A percentile compares a stretch with the other conserved stretches of the same genome.
Conservation (phyloP, 2,113 vertebrate genomes). For the Stigmatopora argus region DNA sequence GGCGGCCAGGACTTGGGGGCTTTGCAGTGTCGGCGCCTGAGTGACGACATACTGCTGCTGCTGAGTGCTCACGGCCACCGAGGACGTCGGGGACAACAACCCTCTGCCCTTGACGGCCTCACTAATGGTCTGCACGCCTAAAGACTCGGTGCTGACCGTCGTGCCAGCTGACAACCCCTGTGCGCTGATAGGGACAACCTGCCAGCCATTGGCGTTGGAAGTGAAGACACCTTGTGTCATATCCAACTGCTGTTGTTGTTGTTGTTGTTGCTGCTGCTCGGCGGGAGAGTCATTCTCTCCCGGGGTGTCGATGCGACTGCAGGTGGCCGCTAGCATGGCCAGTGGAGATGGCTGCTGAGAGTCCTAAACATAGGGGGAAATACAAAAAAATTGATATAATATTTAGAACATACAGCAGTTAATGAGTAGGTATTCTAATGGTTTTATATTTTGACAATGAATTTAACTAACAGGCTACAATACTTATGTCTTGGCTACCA, state of each 20-base stretch:
- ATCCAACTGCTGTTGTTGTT: constrained; percentile 77
- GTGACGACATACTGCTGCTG: constrained; percentile 80
- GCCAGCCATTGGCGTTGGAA: constrained; percentile 87
- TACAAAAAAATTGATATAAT: background rate
- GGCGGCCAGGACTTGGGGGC: constrained; percentile 86
- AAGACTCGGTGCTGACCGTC: constrained; percentile 70
- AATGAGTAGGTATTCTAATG: background rate
- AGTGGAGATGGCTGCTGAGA: constrained; percentile 89
- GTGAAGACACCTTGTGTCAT: constrained; percentile 79
- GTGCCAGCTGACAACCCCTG: constrained; percentile 53
- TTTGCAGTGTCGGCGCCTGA: constrained; percentile 76
- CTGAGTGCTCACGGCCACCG: constrained; percentile 43
- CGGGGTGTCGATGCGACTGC: constrained; percentile 93
- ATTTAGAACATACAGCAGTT: background rate
- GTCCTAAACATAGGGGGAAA: constrained; percentile 68
- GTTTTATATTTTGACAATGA: too few species aligned
- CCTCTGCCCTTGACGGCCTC: constrained; percentile 72
- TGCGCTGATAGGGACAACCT: constrained; percentile 79
- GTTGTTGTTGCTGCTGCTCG: constrained; percentile 69
- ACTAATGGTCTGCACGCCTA: constrained; percentile 60
- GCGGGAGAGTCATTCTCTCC: constrained; percentile 78
- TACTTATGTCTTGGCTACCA: too few species aligned
- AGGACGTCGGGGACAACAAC: constrained; percentile 56
- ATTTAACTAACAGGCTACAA: too few species aligned
- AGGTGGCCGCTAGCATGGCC: constrained; percentile 92